Conservation (phyloP, 2,888 invertebrate genomes). For the Cyaniris semiargus region DNA sequence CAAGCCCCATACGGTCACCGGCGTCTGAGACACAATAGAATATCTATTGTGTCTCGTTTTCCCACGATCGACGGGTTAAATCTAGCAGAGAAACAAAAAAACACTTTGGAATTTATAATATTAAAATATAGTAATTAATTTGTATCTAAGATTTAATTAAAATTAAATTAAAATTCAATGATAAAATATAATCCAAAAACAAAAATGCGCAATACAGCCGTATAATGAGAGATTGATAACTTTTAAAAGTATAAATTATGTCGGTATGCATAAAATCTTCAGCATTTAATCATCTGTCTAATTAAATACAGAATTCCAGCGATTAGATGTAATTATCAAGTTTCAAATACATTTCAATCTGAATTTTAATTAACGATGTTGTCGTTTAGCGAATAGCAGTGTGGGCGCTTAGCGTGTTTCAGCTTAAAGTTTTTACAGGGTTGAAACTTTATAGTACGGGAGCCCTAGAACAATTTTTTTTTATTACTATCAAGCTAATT, state of each 20-base stretch:
- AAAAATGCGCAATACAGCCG: neutral
- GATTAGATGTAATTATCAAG: slow-evolving; percentile 21
- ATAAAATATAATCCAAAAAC: neutral
- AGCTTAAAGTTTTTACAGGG: neutral
- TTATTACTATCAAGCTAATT: no score
- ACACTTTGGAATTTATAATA: no score
- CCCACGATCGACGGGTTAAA: no score
- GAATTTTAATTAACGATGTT: neutral
- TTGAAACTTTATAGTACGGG: neutral
- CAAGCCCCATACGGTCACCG: no score
- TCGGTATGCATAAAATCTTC: neutral
- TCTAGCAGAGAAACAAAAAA: no score
- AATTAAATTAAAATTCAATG: neutral
- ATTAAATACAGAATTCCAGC: slow-evolving; percentile 8
- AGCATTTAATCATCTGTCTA: slow-evolving; percentile 1
- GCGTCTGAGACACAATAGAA: no score
- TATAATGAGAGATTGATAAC: slow-evolving; percentile 3
- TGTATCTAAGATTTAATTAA: no score
- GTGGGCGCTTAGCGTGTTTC: neutral
- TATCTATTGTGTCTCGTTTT: no score
- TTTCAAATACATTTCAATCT: slow-evolving; percentile 17
- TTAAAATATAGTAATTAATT: no score
- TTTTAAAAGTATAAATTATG: slow-evolving; percentile 4
- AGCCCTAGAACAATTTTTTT: no score
- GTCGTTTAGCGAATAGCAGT: neutral